Evolutionary conservation across 1,140 invertebrate species (phyloP).

Genomic region (Drosophila seguyi): DNA sequence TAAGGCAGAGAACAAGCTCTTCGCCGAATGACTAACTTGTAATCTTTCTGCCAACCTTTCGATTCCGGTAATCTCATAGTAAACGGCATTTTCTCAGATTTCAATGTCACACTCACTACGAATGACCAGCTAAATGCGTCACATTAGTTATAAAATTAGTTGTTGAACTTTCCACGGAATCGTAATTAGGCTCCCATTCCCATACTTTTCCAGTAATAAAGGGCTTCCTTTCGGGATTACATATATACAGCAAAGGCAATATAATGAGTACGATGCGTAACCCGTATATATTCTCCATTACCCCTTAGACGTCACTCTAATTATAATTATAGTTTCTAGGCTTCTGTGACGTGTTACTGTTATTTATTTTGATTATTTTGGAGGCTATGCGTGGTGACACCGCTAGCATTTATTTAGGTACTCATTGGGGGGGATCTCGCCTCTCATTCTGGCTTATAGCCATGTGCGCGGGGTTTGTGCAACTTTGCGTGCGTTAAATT

Average conservation of each 20-base stretch:
- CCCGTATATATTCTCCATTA: neutral
- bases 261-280: neutral
- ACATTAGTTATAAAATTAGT: neutral
- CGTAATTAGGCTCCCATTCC: neutral
- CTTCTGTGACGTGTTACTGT: slow-evolving; percentile 51
- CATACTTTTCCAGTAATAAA: neutral
- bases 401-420: slow-evolving; percentile 34
- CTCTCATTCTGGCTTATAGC: slow-evolving; percentile 18
- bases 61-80: slow-evolving; percentile 3
- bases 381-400: slow-evolving; percentile 63
- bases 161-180: neutral
- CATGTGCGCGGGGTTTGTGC: slow-evolving; percentile 43
- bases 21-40: neutral
- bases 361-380: slow-evolving; percentile 65
- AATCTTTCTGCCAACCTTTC: neutral
- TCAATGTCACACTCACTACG: slow-evolving; percentile 14
- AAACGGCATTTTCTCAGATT: slow-evolving; percentile 2
- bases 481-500: slow-evolving; percentile 72
- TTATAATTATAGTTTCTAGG: slow-evolving; percentile 58
- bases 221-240: neutral
- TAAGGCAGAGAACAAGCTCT: neutral
- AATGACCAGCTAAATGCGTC: neutral
- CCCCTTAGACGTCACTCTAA: slow-evolving; percentile 49
- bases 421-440: slow-evolving; percentile 13
- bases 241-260: neutral